Evolutionary conservation across 2,888 invertebrate species (phyloP).

Genomic region (Gastracanthus pulcherrimus): DNA sequence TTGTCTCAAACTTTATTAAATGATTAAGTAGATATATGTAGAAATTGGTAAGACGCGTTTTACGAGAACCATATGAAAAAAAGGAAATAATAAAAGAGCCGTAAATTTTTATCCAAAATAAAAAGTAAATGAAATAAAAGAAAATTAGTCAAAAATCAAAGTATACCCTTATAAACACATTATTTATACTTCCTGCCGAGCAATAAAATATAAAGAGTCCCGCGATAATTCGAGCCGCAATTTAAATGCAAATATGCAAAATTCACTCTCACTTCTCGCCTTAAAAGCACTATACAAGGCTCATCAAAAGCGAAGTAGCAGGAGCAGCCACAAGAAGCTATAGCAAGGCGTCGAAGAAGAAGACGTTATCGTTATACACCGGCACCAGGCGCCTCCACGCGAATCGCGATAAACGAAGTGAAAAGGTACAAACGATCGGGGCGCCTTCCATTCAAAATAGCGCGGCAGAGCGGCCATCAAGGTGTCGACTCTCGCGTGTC

Average conservation of each 20-base stretch:
- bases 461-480: background rate
- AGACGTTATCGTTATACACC: constrained; percentile 9
- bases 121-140: background rate
- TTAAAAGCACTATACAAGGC: constrained; percentile 1
- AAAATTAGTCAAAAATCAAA: background rate
- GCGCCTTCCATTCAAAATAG: constrained; percentile 19
- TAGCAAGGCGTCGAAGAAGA: background rate
- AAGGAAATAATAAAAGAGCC: background rate
- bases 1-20: too few species aligned
- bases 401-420: background rate
- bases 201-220: background rate
- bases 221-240: constrained; percentile 7
- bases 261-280: background rate
- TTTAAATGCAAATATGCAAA: background rate
- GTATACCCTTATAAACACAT: too few species aligned
- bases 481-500: constrained; percentile 28
- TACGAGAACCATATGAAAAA: too few species aligned
- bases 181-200: background rate
- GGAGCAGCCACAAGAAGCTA: background rate
- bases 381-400: background rate
- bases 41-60: too few species aligned
- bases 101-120: background rate
- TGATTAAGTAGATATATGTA: too few species aligned
- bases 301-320: background rate
- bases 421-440: constrained; percentile 18